Evolutionary conservation across 2,797 vertebrate genomes (phyloP), one percentile per base, ranked within the genome.

Genomic region (Sebastes trivittatus): DNA sequence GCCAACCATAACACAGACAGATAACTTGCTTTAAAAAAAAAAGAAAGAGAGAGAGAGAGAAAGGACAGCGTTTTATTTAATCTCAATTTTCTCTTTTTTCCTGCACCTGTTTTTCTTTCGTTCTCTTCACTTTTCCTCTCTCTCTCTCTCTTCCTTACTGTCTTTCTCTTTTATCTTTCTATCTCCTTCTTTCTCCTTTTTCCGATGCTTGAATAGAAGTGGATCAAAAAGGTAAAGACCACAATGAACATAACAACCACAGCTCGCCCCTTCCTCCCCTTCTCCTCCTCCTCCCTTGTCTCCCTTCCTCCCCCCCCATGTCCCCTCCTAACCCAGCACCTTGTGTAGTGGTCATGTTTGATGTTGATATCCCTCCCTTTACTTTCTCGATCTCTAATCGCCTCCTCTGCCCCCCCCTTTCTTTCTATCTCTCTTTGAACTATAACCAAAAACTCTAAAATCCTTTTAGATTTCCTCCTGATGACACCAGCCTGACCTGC

Each of bases 161-260:
- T 93, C 89, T 95, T 95, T 96, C 95, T 96, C 94, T 94, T 95
- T 96, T 95, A 83, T 96, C 96, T 97, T 94, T 95, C 96, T 96
- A 92, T 96, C 95, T 96, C 95, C 96, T 90, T 94, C 89, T 93
- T 89, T 91, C 87, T 95, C 95, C 94, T 97, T 97, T 97, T 98
- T 97, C 97, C 96, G 97, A 98, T 97, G 97, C 97, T 97, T 98
- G 97, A 98, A 97, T 98, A 98, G 97, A 98, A 98, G 97, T 98
- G 97, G 97, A 98, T 96, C 97, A 98, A 97, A 98, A 98, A 98
- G 97, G 97, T 98, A 98, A 98, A 97, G 96, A 97, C 96, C 96
- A 97, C 95, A 95, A 96, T 95, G 93, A 96, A 96, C 96, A 96
- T 96, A 96, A 96, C 95, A 96, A 95, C 96, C 96, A 96, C 96